Base-by-base conservation (phyloP, 2,113 vertebrate genomes). In the Pterophyllum scalare region DNA sequence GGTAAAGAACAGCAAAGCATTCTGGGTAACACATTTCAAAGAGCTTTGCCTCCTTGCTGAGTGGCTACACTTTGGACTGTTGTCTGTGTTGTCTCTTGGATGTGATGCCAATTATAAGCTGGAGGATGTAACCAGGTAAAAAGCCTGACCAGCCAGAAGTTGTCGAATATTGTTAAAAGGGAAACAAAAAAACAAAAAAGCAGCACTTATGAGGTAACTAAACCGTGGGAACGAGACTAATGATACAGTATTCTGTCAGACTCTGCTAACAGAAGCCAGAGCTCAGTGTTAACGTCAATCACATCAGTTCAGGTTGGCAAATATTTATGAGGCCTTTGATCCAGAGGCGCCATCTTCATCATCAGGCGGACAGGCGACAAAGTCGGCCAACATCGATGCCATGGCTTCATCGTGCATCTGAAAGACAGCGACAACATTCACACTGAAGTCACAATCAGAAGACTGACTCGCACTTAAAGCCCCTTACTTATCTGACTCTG, bases 321-420 rank as follows among this genome's bases (percentile, higher is more conserved):
- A 46, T 7, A 12, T 33, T 86, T 84, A 94, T n/a, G 94, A 84
- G 46, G 82, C 54, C 24, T 72, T 90, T 2, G 89, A 91, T 60
- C 90, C 80, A 0, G 94, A 95, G 35, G 80, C 8, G 2, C 93
- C 93, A 4, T 96, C 96, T 35, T 96, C 96, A 0, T 97, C 96
- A 3, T 98, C 97, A 4, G 97, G 97, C 0, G 97, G 97, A 64
- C 97, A 98, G 80, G 97, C 97, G 0, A 97, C 95, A 83, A 98
- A 98, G 61, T 98, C 97, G 0, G 97, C 97, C 93, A 98, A 79
- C 97, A 98, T 98, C 86, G 97, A 96, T 22, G 96, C 97, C 86
- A 97, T 96, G 64, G 94, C 91, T 9, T 97, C 96, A 6, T 96
- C 95, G 8, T 95, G 94, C 77, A 93, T 22, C 96, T 96, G 87